phyloP scores from a whole-genome alignment of 2,113 vertebrate species.

The Malurus melanocephalus region DNA sequence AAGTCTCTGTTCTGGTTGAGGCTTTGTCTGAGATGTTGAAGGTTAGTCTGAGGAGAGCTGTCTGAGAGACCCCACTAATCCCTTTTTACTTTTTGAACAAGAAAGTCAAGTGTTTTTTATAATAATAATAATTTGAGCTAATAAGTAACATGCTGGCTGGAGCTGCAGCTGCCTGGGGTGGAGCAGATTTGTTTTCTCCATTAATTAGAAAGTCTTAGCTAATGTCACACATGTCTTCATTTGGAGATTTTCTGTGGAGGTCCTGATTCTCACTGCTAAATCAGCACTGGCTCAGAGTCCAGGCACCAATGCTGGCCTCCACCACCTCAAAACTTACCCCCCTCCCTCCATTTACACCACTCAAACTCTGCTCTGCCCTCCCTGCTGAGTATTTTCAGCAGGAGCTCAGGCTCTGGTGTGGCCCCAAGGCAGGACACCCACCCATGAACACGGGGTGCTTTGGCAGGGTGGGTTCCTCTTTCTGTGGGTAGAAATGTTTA shows the following conservation, averaged over 20 bases:
- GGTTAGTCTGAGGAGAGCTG: conserved; percentile 50
- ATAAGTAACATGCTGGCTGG: conserved; percentile 72
- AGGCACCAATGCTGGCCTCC: neutral
- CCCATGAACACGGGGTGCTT: neutral
- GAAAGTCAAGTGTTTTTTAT: conserved; percentile 70
- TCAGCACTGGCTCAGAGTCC: neutral
- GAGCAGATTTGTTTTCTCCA: conserved; percentile 68
- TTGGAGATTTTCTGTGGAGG: conserved; percentile 39
- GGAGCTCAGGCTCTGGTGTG: neutral
- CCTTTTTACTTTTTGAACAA: conserved; percentile 68
- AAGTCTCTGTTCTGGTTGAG: conserved; percentile 45
- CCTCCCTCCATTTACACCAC: neutral
- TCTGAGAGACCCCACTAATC: conserved; percentile 67
- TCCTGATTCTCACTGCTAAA: neutral
- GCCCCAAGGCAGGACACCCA: neutral
- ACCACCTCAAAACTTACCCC: neutral
- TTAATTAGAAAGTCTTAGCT: conserved; percentile 70
- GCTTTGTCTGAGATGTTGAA: conserved; percentile 54
- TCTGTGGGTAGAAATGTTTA: conserved; percentile 39
- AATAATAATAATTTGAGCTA: conserved; percentile 77
- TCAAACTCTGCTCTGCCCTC: neutral
- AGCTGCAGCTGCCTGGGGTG: conserved; percentile 68
- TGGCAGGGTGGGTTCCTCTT: neutral
- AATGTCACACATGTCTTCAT: conserved; percentile 63
- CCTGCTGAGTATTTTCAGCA: neutral